A percentile compares a stretch with the other conserved stretches of the same genome.
Conservation (phyloP, 2,113 vertebrate genomes). For the Syrmaticus mikado region DNA sequence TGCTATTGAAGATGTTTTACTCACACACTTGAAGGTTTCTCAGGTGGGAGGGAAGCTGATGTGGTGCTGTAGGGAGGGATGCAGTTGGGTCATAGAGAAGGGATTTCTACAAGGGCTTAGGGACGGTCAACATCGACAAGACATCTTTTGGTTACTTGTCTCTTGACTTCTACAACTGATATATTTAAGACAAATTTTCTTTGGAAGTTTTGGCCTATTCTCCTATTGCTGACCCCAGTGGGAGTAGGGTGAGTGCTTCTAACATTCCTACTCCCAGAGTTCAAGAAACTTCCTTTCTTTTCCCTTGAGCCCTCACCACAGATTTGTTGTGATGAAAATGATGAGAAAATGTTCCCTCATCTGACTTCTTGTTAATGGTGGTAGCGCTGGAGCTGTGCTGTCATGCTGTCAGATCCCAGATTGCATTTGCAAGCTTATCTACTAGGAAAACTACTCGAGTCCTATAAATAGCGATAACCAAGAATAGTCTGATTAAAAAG, state of each 20-base stretch:
- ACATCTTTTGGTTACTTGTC: neutral
- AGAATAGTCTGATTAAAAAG: neutral
- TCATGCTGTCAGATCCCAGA: neutral
- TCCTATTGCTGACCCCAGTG: constrained; percentile 48
- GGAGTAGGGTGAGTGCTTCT: constrained; percentile 20
- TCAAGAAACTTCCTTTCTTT: constrained; percentile 51
- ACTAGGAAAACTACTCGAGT: neutral
- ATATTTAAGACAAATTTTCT: constrained; percentile 16
- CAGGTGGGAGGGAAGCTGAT: fast-evolving
- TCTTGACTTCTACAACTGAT: neutral
- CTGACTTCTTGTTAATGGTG: neutral
- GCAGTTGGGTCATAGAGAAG: neutral
- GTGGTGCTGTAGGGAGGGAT: neutral
- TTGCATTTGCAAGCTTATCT: neutral
- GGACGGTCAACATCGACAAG: neutral
- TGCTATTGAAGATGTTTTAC: neutral
- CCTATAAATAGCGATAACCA: neutral
- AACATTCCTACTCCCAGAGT: constrained; percentile 31
- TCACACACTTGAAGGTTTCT: fast-evolving
- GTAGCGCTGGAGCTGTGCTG: neutral
- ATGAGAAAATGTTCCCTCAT: constrained; percentile 34
- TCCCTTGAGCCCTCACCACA: constrained; percentile 40
- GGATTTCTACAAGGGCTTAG: neutral
- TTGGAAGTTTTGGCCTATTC: neutral
- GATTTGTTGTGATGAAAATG: neutral